Base-by-base conservation (phyloP, 2,113 vertebrate genomes). In the Stegostoma tigrinum region DNA sequence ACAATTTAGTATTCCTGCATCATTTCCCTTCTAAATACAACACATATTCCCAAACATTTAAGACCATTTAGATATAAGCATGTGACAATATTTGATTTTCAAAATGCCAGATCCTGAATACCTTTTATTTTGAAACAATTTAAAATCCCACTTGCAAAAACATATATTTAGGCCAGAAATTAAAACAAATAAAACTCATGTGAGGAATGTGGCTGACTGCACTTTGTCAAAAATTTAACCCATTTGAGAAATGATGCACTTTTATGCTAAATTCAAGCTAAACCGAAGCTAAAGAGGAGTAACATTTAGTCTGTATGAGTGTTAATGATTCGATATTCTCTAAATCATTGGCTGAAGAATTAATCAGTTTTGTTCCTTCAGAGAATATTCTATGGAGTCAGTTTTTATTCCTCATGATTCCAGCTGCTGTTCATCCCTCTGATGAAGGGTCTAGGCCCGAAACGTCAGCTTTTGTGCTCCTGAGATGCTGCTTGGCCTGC, bases 331-430 rank as follows among this genome's bases (percentile, higher is more conserved):
- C 12, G 38, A 52, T 45, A 45, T 61, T 4, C 24, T 90, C 70
- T 30, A 14, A 95, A 68, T 72, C 42, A 42, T 70, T 45, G 66
- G 42, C 42, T 95, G 45, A 30, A 68, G 14, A 95, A 95, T 95
- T 30, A 95, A 95, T 67, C 93, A 95, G 0, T 95, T 14, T 72
- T 72, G 66, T 95, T 95, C 34, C 93, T 72, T 30, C 15, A 48
- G 67, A 48, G 93, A 95, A 95, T 95, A 42, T 34, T 48, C 67
- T 45, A 19, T 30, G 21, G 42, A 90, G 55, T 55, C 42, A 68
- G n/a, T 72, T 72, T 66, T 66, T 95, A 48, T 95, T 94, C 91
- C 91, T 70, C 72, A 12, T 45, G 67, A 72, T 72, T 72, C 67
- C 67, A 90, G 45, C 55, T 68, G 42, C 67, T 72, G 93, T 52